phyloP scores from a whole-genome alignment of 1,140 invertebrate species.

The Drosophila murphyi region DNA sequence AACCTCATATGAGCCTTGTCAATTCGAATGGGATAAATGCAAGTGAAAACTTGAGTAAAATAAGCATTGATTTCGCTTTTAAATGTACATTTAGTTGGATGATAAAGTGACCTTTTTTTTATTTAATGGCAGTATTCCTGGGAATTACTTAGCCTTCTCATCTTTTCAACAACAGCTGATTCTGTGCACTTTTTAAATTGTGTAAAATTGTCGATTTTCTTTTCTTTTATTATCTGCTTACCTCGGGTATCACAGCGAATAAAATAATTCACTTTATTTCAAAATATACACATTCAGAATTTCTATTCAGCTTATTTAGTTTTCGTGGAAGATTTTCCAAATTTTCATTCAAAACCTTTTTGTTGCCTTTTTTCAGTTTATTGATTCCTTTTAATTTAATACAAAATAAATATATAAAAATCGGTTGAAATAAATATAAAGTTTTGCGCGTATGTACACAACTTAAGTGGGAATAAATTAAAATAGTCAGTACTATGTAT shows the following conservation, averaged over 20 bases:
- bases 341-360: background rate
- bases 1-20: constrained; percentile 3
- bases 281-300: background rate
- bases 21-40: background rate
- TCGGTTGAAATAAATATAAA: constrained; percentile 24
- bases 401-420: constrained; percentile 40
- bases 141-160: no score
- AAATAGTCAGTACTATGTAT: background rate
- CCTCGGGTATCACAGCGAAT: no score
- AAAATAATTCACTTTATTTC: background rate
- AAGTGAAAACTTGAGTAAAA: background rate
- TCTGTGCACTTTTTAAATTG: no score
- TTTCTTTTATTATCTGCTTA: no score
- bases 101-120: background rate
- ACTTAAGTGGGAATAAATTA: constrained; percentile 41
- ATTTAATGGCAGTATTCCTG: no score
- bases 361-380: constrained; percentile 15
- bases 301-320: background rate
- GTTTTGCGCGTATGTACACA: constrained; percentile 49
- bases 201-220: no score
- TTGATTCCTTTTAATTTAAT: constrained; percentile 19
- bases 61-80: background rate
- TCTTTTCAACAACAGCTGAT: no score
- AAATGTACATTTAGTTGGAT: background rate
- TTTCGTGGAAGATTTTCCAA: background rate